phyloP scores from a whole-genome alignment of 1,140 invertebrate species.

The Ruditapes philippinarum region DNA sequence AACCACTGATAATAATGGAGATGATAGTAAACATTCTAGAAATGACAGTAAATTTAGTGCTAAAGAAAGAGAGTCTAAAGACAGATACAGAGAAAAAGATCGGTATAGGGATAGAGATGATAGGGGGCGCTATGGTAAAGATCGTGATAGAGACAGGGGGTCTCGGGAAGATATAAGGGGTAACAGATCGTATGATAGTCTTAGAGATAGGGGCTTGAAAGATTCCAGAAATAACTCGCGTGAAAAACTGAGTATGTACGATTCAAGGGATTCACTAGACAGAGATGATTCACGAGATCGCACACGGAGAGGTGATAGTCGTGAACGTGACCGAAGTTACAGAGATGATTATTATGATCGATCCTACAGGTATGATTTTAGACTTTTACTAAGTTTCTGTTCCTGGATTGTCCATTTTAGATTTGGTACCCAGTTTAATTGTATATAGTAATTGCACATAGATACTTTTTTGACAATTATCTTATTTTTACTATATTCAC shows the following conservation, averaged over 20 bases:
- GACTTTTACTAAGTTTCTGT: too few species aligned
- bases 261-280: slow-evolving; percentile 24
- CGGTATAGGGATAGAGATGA: slow-evolving; percentile 15
- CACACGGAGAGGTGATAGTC: slow-evolving; percentile 56
- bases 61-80: slow-evolving; percentile 31
- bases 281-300: slow-evolving; percentile 59
- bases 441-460: too few species aligned
- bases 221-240: slow-evolving; percentile 53
- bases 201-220: slow-evolving; percentile 36
- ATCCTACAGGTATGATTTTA: slow-evolving; percentile 44
- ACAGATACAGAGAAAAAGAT: slow-evolving; percentile 37
- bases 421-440: too few species aligned
- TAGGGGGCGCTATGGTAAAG: slow-evolving; percentile 7
- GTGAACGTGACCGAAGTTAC: slow-evolving; percentile 53
- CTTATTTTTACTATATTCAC: too few species aligned
- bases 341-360: slow-evolving; percentile 75
- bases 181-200: slow-evolving; percentile 54
- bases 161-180: slow-evolving; percentile 36
- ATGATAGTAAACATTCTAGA: neutral
- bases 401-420: too few species aligned
- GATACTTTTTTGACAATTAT: too few species aligned
- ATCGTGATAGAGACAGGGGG: slow-evolving; percentile 66
- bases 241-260: slow-evolving; percentile 54
- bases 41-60: neutral
- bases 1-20: neutral